A percentile compares a stretch with the other conserved stretches of the same genome.
Conservation (phyloP, 23 tunicate species). For the Styela clava region DNA sequence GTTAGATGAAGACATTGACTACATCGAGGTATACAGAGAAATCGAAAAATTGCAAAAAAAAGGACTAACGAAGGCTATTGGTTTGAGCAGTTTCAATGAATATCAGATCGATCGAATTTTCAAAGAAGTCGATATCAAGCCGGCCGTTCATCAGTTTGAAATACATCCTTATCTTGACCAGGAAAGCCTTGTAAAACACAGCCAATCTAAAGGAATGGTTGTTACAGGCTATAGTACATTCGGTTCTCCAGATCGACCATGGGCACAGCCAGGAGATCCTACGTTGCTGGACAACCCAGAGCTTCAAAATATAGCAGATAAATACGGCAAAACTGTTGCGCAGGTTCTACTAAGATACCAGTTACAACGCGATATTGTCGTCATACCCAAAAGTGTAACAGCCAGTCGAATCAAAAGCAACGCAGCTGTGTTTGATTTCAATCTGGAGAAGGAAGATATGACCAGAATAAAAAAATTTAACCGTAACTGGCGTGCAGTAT, state of each 20-base stretch:
- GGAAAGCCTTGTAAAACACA: not conserved
- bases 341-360: constrained; percentile 30
- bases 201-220: not conserved
- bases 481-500: constrained; percentile 7
- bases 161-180: constrained; percentile 45
- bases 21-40: constrained; percentile 17
- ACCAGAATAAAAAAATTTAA: not conserved
- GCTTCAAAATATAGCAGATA: not conserved
- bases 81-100: constrained; percentile 40
- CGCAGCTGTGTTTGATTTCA: constrained; percentile 12
- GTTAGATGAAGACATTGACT: constrained; percentile 14
- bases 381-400: constrained; percentile 20
- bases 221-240: constrained; percentile 31
- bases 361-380: constrained; percentile 1
- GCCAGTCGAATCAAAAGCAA: constrained; percentile 9
- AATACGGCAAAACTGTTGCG: constrained; percentile 13
- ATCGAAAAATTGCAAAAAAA: constrained; percentile 34
- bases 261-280: constrained; percentile 24
- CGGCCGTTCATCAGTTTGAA: constrained; percentile 60
- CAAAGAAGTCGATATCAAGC: constrained; percentile 19
- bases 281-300: not conserved
- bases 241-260: constrained; percentile 24
- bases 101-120: constrained; percentile 35
- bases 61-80: constrained; percentile 34
- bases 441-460: not conserved